Evolutionary conservation across 2,888 invertebrate species (phyloP).

Genomic region (Ornithoptera alexandrae): DNA sequence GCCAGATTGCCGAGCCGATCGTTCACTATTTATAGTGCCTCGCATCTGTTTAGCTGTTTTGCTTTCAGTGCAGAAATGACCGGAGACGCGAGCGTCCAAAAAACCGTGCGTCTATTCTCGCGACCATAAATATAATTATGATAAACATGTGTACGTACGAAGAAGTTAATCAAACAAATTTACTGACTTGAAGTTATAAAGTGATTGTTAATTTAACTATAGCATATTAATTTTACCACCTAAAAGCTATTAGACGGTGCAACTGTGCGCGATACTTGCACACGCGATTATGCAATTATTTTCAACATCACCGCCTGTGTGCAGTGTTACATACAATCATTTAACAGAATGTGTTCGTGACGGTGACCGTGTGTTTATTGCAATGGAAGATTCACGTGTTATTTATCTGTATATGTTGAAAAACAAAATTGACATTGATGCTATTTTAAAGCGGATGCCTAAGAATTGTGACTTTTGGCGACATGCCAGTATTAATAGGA

Average conservation of each 20-base stretch:
- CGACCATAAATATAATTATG: constrained; percentile 33
- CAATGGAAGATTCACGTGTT: constrained; percentile 34
- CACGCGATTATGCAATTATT: constrained; percentile 66
- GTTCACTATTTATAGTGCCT: constrained; percentile 75
- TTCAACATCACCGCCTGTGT: constrained; percentile 53
- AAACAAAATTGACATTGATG: constrained; percentile 78
- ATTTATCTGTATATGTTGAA: constrained; percentile 51
- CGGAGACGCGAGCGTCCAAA: constrained; percentile 71
- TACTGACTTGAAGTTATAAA: constrained; percentile 24
- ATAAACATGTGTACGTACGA: neutral
- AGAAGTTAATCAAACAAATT: too few species aligned
- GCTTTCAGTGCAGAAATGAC: constrained; percentile 76
- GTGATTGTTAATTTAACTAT: constrained; percentile 40
- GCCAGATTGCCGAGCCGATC: constrained; percentile 72
- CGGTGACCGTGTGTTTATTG: constrained; percentile 41
- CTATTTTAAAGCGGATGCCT: constrained; percentile 71
- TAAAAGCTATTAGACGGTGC: constrained; percentile 62
- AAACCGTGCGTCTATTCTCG: constrained; percentile 50
- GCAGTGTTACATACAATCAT: constrained; percentile 60
- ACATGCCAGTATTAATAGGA: constrained; percentile 56
- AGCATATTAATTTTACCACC: constrained; percentile 55
- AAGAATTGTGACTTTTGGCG: constrained; percentile 65
- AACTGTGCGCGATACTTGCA: constrained; percentile 60
- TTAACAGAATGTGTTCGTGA: constrained; percentile 58
- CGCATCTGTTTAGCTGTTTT: constrained; percentile 71